phyloP scores from a whole-genome alignment of 2,113 vertebrate genomes.

The Morphnarchus princeps region DNA sequence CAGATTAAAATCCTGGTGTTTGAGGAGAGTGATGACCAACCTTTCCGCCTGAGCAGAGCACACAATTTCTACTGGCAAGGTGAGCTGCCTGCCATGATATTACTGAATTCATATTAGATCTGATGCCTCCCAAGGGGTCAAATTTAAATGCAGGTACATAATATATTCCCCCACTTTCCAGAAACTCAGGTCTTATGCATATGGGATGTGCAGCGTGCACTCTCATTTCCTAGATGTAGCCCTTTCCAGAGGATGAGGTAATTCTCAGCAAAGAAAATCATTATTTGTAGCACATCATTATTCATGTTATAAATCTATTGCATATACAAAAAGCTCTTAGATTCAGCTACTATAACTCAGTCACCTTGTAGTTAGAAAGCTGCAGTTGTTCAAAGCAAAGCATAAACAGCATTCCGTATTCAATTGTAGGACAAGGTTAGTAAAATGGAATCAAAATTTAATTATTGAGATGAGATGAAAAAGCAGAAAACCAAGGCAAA shows the following conservation, averaged over 20 bases:
- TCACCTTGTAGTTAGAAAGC: not conserved
- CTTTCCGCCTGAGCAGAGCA: not conserved
- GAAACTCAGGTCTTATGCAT: not conserved
- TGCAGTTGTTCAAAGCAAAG: not conserved
- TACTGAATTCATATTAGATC: not conserved
- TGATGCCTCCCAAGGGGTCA: not conserved
- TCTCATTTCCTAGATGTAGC: not conserved
- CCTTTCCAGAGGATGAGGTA: not conserved
- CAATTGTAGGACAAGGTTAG: not conserved
- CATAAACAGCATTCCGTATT: not conserved
- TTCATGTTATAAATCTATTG: not conserved
- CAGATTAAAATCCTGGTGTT: not conserved
- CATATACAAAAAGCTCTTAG: not conserved
- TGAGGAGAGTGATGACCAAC: not conserved
- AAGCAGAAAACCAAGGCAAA: not conserved
- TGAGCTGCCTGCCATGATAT: not conserved
- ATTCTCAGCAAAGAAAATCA: not conserved
- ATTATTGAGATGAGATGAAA: not conserved
- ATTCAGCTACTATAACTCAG: not conserved
- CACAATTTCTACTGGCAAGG: not conserved
- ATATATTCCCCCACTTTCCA: not conserved
- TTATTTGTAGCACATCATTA: not conserved
- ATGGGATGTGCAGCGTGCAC: not conserved
- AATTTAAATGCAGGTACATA: not conserved
- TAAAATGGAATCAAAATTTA: not conserved